phyloP scores from a whole-genome alignment of 1,140 invertebrate species.

The Sycophaga agraensis region DNA sequence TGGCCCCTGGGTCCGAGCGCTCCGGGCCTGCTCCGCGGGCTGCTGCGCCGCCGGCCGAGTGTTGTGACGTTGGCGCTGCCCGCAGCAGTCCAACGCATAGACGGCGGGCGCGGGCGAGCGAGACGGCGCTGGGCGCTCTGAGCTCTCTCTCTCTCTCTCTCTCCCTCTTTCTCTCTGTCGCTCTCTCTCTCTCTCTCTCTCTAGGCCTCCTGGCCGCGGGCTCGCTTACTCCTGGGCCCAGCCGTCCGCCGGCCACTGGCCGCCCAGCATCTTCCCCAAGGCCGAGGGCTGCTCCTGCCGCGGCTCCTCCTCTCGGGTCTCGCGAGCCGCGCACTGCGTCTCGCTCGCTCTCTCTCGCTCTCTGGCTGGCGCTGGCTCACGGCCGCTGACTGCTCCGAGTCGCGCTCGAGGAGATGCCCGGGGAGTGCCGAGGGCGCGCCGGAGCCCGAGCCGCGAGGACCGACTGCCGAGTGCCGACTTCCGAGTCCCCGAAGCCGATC shows the following conservation, averaged over 20 bases:
- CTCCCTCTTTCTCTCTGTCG: slow-evolving; percentile 16
- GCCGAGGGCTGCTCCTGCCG: no score
- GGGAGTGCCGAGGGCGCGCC: neutral
- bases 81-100: neutral
- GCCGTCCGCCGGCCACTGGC: slow-evolving; percentile 44
- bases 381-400: neutral
- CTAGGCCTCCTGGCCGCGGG: neutral
- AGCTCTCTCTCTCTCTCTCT: neutral
- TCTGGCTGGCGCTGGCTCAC: neutral
- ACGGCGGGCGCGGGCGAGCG: neutral
- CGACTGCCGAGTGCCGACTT: neutral
- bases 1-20: neutral
- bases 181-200: slow-evolving; percentile 6
- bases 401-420: neutral
- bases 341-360: neutral
- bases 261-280: slow-evolving; percentile 44
- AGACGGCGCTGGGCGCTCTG: neutral
- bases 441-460: neutral
- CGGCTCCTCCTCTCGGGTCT: slow-evolving; percentile 6
- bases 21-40: neutral
- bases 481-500: no score
- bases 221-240: slow-evolving; percentile 36
- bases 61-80: neutral
- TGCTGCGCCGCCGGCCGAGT: neutral
- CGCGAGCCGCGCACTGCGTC: neutral